phyloP scores from a whole-genome alignment of 2,888 invertebrate genomes.

The Thecophora atra region DNA sequence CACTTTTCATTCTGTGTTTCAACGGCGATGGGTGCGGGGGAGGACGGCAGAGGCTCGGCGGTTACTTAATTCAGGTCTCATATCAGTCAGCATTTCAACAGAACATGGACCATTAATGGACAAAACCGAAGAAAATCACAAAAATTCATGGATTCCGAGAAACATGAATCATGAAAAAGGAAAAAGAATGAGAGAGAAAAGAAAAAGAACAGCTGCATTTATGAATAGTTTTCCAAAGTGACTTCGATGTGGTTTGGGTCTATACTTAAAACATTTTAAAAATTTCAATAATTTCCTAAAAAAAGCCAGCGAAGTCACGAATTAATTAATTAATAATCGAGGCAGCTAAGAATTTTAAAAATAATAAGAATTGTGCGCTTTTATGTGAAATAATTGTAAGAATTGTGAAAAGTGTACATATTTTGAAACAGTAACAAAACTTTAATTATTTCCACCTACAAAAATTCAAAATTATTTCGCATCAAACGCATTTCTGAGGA shows the following conservation, averaged over 20 bases:
- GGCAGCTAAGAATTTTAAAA: too few species aligned
- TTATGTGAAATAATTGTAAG: too few species aligned
- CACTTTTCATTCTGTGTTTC: too few species aligned
- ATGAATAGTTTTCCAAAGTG: too few species aligned
- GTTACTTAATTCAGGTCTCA: background rate
- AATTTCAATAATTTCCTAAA: background rate
- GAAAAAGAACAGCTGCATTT: background rate
- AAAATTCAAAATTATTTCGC: too few species aligned
- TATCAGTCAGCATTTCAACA: slow-evolving; percentile 21
- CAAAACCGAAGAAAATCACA: background rate
- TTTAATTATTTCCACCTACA: too few species aligned
- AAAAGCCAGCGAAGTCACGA: background rate
- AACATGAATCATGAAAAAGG: background rate
- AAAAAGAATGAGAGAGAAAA: background rate
- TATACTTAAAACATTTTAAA: background rate
- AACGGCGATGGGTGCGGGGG: too few species aligned
- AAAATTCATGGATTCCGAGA: background rate
- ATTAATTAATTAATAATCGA: background rate
- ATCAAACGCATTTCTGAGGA: too few species aligned
- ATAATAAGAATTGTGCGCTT: too few species aligned
- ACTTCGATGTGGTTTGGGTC: background rate
- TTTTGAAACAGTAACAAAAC: too few species aligned
- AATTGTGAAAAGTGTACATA: too few species aligned
- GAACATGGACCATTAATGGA: slow-evolving; percentile 9
- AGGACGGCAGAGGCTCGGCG: background rate